Percentiles rank a stretch among this genome's conserved stretches.
Evolutionary conservation across 2,888 invertebrate genomes (phyloP).

Genomic region (Melieria omissa): DNA sequence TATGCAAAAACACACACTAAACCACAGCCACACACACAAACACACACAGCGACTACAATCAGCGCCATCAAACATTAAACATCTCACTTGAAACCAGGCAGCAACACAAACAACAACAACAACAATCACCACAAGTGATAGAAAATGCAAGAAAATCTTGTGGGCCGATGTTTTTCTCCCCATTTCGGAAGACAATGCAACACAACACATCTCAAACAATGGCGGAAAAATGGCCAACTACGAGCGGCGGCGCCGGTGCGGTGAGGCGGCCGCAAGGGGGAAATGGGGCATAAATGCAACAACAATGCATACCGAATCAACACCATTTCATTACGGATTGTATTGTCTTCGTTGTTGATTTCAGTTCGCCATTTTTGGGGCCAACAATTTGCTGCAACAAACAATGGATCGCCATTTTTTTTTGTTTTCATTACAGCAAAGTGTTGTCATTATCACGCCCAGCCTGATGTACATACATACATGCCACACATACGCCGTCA

Average conservation of each 20-base stretch:
- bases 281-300: slow-evolving; percentile 53
- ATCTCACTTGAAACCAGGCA: neutral
- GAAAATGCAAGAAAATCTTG: neutral
- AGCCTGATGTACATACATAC: neutral
- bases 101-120: neutral
- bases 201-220: neutral
- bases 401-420: slow-evolving; percentile 8
- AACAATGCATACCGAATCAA: slow-evolving; percentile 14
- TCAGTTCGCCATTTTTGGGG: slow-evolving; percentile 50
- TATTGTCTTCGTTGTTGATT: slow-evolving; percentile 21
- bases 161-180: neutral
- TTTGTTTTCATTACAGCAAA: neutral
- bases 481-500: neutral
- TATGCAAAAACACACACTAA: slow-evolving; percentile 51
- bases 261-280: slow-evolving; percentile 46
- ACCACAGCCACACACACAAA: neutral
- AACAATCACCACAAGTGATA: no score
- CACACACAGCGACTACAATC: neutral
- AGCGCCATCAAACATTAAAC: neutral
- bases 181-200: neutral
- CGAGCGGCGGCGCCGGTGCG: neutral
- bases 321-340: neutral
- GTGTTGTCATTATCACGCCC: slow-evolving; percentile 16
- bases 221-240: no score
- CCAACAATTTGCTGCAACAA: slow-evolving; percentile 42